Conservation (phyloP, 2,888 invertebrate species). For the Protodeltote pygarga region DNA sequence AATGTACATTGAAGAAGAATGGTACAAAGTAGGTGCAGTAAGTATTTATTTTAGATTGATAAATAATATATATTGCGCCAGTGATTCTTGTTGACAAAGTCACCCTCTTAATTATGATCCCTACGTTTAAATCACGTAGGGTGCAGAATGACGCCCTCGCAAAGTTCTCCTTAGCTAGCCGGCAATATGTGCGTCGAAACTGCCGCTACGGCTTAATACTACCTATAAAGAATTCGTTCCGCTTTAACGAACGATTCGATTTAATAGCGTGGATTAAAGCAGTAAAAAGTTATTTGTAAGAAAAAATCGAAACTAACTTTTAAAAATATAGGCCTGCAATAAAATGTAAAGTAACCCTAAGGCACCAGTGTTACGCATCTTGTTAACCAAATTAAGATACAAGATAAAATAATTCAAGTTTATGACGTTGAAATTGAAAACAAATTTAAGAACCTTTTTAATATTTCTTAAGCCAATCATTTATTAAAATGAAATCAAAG, state of each 20-base stretch:
- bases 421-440: too few relatives aligned
- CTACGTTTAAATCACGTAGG: conserved; percentile 58
- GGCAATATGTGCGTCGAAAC: conserved; percentile 74
- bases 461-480: too few relatives aligned
- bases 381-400: conserved; percentile 1
- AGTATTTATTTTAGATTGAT: conserved; percentile 50
- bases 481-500: neutral
- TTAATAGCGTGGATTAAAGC: conserved; percentile 65
- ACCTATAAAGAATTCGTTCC: conserved; percentile 80
- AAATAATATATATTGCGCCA: conserved; percentile 46
- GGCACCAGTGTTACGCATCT: conserved; percentile 44
- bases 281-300: conserved; percentile 72
- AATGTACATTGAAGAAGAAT: conserved; percentile 4
- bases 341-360: conserved; percentile 15
- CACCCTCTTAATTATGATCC: conserved; percentile 75
- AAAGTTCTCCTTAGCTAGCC: conserved; percentile 56
- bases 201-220: conserved; percentile 72
- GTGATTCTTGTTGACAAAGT: conserved; percentile 69
- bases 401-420: neutral
- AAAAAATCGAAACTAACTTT: conserved; percentile 47
- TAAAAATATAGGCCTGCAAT: conserved; percentile 55
- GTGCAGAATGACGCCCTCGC: conserved; percentile 50
- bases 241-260: conserved; percentile 73
- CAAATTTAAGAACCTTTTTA: too few relatives aligned
- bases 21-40: too few relatives aligned